Evolutionary conservation across 2,797 vertebrate species (phyloP), one percentile per base, ranked within the genome.

Genomic region (Odontamblyopus rebecca): DNA sequence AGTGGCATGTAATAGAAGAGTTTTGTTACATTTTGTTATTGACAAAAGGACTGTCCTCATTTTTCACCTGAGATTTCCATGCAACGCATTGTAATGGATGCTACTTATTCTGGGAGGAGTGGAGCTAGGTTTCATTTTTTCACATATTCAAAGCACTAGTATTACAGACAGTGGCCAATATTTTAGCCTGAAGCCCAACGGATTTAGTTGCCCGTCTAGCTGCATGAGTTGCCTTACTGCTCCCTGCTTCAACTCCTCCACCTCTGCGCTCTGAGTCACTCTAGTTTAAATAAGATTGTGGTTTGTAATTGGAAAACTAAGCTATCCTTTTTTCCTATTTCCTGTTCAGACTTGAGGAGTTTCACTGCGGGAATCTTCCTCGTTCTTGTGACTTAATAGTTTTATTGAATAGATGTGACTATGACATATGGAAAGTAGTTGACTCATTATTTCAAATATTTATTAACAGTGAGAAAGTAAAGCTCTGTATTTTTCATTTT

Each of bases 241-340:
- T 57, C 61, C n/a, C 70, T 59, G 27, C 26, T 41, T 69, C 65
- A 62, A 29, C 64, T 75, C 57, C 61, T 74, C 57, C 77, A 41
- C 74, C 76, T 86, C 76, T 76, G 84, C 85, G 72, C 71, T 83
- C 59, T 81, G 79, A 84, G 79, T 91, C 86, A 88, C 81, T 87
- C 50, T 51, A 74, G 75, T 81, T 78, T n/a, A 81, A 64, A 81
- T 82, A 62, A 87, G 73, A 79, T 70, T 74, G 75, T 64, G 30
- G 73, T 50, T 26, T 71, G 29, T 67, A 70, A 86, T 81, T 75
- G 62, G 71, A 77, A 81, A 84, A 81, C 71, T 26, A 66, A 61
- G 63, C 75, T 41, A 35, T 67, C 53, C 75, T 74, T 76, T 77
- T 69, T 48, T 0, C 57, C 9, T 19, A n/a, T 62, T 65, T 56